Evolutionary conservation across 2,113 vertebrate genomes (phyloP).

Genomic region (Carassius carassius): DNA sequence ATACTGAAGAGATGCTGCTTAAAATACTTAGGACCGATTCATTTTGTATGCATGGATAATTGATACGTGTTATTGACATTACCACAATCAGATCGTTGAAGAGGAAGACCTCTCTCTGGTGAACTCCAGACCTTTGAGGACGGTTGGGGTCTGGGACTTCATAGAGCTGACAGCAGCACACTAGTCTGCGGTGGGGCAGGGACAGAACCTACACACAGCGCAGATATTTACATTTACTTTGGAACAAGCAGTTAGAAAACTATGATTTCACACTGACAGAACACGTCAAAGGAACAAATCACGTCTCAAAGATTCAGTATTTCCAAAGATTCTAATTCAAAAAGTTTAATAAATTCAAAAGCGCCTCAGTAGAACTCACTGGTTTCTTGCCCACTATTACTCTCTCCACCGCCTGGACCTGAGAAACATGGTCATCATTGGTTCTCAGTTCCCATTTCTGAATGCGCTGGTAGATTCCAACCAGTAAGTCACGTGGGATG

Average conservation of each 20-base stretch:
- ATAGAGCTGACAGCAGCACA: conserved; percentile 94
- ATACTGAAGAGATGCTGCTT: background rate
- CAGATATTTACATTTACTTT: conserved; percentile 22
- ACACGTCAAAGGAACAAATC: background rate
- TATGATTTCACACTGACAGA: background rate
- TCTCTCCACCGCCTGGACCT: conserved; percentile 93
- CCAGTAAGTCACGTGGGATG: conserved; percentile 90
- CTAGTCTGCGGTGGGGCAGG: conserved; percentile 88
- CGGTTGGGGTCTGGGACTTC: conserved; percentile 94
- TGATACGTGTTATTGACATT: conserved; percentile 46
- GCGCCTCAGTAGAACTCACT: conserved; percentile 69
- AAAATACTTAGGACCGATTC: background rate
- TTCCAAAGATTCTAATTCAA: background rate
- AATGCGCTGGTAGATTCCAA: conserved; percentile 95
- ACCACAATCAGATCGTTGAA: conserved; percentile 98
- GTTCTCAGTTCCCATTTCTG: conserved; percentile 93
- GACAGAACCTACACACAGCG: conserved; percentile 82
- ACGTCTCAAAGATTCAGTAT: background rate
- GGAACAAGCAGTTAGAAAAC: background rate
- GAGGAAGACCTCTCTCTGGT: conserved; percentile 96
- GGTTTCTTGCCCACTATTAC: conserved; percentile 98
- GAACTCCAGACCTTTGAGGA: conserved; percentile 87
- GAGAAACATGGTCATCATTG: conserved; percentile 95
- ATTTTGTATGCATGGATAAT: background rate
- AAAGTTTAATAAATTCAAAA: background rate